Base-by-base conservation (phyloP, 2,797 vertebrate genomes). In the Apogon talboti region DNA sequence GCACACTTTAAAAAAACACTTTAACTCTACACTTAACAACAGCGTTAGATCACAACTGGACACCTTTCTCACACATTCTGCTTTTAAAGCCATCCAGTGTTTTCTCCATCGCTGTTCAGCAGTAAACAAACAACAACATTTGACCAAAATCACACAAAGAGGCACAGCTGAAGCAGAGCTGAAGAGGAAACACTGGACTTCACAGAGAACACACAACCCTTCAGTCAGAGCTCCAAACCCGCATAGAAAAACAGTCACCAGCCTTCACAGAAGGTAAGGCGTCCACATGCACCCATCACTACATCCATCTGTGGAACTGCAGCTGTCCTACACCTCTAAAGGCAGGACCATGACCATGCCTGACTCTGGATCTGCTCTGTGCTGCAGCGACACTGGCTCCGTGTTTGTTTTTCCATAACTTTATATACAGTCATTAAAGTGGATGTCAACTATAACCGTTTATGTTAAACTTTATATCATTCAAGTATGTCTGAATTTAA, bases 251-350 rank as follows among this genome's bases (percentile, higher is more conserved):
- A 59, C 30, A 60, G 12, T 57, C 58, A 56, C 18, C 47, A 16
- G 11, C 91, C 92, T 92, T 92, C 92, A 91, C 72, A 79, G 90
- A 92, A 91, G 92, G 87, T 35, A 66, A 72, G 62, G 73, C 52
- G 21, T 4, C n/a, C 58, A 24, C 1, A 49, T 16, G 48, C 46
- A 13, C 12, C 42, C 14, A 7, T 44, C 28, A 12, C 44, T 28
- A 40, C 18, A 37, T 44, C 21, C 6, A 30, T 35, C 13, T 1
- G 4, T 3, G 16, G 21, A 7, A 53, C 18, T 2, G 19, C 13
- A 50, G 13, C 54, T 16, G 19, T 18, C 11, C 35, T 60, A 59
- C 59, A 43, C 65, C 52, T 75, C 16, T 51, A 21, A 74, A 76
- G 57, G 48, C 65, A 73, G 47, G 66, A 28, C 24, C 24, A 28